A percentile compares a stretch with the other conserved stretches of the same genome.
These are phyloP conservation scores for Alligator mississippiensis DNA, from an alignment of 2,113 vertebrate genomes.

Conservation along the genomic window DNA sequence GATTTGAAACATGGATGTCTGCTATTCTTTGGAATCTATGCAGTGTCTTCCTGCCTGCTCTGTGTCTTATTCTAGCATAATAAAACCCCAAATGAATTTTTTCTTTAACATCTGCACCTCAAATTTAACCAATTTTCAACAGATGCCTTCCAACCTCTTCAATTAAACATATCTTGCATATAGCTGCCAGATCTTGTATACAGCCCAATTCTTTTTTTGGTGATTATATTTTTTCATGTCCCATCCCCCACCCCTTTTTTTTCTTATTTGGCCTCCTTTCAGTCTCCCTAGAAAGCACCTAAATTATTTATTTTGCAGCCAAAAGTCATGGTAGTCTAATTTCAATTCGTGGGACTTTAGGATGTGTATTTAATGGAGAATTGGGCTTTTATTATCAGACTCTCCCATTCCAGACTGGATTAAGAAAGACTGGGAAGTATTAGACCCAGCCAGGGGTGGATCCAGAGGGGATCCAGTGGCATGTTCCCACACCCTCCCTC, in stretches of 20 bases:
- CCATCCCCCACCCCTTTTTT: too few species aligned
- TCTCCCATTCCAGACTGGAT: neutral
- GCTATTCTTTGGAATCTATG: neutral
- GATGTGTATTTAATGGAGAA: constrained; percentile 2
- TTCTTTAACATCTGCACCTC: neutral
- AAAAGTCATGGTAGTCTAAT: neutral
- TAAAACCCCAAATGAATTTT: neutral
- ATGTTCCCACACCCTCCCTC: too few species aligned
- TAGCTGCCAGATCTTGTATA: neutral
- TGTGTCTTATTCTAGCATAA: neutral
- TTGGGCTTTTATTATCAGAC: constrained; percentile 5
- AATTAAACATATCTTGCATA: neutral
- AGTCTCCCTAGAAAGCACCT: neutral
- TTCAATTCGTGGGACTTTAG: neutral
- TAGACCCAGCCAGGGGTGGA: neutral
- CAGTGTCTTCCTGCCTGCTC: neutral
- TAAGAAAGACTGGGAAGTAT: neutral
- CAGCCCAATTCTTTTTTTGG: too few species aligned
- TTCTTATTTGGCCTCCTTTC: neutral
- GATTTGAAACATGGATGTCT: constrained; percentile 40
- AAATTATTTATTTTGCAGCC: neutral
- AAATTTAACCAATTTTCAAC: neutral
- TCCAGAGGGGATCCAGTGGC: too few species aligned
- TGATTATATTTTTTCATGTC: too few species aligned
- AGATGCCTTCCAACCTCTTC: neutral